phyloP scores from a whole-genome alignment of 2,113 vertebrate genomes.

The Osmerus eperlanus region DNA sequence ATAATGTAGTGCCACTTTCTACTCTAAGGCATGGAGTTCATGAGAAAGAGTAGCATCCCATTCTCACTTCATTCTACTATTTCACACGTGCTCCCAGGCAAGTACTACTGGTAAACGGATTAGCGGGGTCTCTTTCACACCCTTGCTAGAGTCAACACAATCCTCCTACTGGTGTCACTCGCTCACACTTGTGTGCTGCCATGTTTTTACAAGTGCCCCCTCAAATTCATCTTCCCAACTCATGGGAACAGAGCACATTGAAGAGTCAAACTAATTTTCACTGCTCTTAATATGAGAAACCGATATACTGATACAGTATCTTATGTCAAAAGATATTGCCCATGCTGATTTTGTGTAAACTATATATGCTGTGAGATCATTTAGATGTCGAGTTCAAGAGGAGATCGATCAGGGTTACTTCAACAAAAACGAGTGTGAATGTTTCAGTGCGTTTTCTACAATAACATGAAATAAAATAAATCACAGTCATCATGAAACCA shows the following conservation, averaged over 20 bases:
- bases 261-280: slow-evolving; percentile 6
- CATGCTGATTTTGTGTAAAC: no score
- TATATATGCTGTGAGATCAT: no score
- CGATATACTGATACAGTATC: background rate
- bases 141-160: slow-evolving; percentile 62
- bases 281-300: background rate
- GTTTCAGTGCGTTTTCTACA: no score
- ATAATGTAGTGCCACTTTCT: background rate
- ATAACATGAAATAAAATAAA: background rate
- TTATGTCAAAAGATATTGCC: background rate
- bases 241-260: slow-evolving; percentile 38
- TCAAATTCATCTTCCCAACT: slow-evolving; percentile 32
- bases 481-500: background rate
- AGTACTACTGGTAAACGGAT: slow-evolving; percentile 42
- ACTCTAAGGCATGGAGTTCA: background rate
- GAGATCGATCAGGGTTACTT: background rate
- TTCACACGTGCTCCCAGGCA: slow-evolving; percentile 31
- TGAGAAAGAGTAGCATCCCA: background rate
- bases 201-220: slow-evolving; percentile 65
- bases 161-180: slow-evolving; percentile 54
- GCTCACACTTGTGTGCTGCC: slow-evolving; percentile 64
- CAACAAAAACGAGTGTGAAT: no score
- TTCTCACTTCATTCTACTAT: slow-evolving; percentile 11
- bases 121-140: slow-evolving; percentile 63
- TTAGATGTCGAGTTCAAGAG: no score